Evolutionary conservation across 2,113 vertebrate genomes (phyloP).

Genomic region (Coregonus clupeaformis): DNA sequence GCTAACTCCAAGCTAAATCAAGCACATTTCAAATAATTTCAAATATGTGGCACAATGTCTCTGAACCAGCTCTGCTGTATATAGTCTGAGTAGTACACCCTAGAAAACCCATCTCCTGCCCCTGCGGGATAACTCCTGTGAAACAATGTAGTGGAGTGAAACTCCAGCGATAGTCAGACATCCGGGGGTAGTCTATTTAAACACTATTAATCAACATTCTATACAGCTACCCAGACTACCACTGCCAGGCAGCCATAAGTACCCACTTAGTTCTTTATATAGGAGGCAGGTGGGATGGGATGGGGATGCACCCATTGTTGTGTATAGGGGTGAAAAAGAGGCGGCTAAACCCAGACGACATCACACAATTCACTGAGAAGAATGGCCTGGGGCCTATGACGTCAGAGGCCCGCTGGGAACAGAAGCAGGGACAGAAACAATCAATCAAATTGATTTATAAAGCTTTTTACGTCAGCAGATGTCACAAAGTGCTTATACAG

Average conservation of each 20-base stretch:
- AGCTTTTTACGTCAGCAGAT: too few relatives aligned
- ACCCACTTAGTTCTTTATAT: constrained; percentile 55
- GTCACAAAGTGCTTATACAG: too few relatives aligned
- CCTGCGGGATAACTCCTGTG: constrained; percentile 17
- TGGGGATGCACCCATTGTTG: constrained; percentile 38
- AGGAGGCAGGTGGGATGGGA: constrained; percentile 12
- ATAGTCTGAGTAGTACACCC: not conserved
- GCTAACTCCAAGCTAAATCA: too few relatives aligned
- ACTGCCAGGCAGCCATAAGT: constrained; percentile 44
- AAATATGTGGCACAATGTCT: too few relatives aligned
- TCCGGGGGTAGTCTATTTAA: constrained; percentile 39
- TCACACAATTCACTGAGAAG: constrained; percentile 9
- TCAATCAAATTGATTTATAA: too few relatives aligned
- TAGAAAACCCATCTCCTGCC: not conserved
- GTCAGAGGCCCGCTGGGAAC: constrained; percentile 23
- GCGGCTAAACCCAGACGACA: not conserved
- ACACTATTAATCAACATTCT: constrained; percentile 58
- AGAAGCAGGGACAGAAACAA: not conserved
- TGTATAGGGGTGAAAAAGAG: not conserved
- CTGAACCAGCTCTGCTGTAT: too few relatives aligned
- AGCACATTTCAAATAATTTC: too few relatives aligned
- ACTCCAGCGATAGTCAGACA: constrained; percentile 19
- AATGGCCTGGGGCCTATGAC: constrained; percentile 32
- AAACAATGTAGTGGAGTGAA: constrained; percentile 51
- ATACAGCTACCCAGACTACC: constrained; percentile 19